phyloP scores from a whole-genome alignment of 2,797 vertebrate species.

The Apodemus agrarius region DNA sequence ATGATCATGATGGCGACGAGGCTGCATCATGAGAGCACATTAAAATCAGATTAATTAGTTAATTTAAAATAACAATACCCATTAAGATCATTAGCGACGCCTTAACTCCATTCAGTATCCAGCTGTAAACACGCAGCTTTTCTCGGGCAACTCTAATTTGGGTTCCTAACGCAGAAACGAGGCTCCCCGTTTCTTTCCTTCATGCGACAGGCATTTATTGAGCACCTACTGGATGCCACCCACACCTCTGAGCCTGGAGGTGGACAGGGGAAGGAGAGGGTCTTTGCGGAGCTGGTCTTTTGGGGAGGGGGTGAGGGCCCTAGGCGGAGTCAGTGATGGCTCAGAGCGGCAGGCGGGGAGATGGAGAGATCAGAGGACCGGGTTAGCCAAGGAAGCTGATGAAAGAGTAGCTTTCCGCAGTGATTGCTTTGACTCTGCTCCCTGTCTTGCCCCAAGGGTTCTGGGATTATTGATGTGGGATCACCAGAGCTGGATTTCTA shows the following conservation, averaged over 20 bases:
- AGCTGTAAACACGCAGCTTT: background rate
- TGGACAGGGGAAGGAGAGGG: background rate
- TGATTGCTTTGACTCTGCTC: background rate
- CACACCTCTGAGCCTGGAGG: background rate
- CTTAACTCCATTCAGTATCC: conserved; percentile 38
- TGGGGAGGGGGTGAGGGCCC: background rate
- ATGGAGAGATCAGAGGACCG: background rate
- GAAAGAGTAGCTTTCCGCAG: no score
- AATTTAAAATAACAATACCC: conserved; percentile 72
- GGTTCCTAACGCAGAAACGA: background rate
- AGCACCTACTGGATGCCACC: background rate
- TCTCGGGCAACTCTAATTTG: background rate
- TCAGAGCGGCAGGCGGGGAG: background rate
- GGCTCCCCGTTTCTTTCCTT: background rate
- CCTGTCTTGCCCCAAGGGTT: background rate
- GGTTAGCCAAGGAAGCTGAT: background rate
- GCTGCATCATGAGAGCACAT: conserved; percentile 25
- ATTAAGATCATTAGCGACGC: conserved; percentile 69
- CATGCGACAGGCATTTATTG: background rate
- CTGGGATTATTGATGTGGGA: background rate
- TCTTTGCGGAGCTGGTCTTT: background rate
- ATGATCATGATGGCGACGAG: background rate
- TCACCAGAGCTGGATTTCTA: background rate
- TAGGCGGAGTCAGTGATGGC: background rate
- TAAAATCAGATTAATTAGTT: conserved; percentile 79